Percentiles rank a stretch among this genome's conserved stretches.
These are phyloP conservation scores for Archegozetes longisetosus DNA, from an alignment of 1,140 invertebrate species.

Conservation along the genomic window DNA sequence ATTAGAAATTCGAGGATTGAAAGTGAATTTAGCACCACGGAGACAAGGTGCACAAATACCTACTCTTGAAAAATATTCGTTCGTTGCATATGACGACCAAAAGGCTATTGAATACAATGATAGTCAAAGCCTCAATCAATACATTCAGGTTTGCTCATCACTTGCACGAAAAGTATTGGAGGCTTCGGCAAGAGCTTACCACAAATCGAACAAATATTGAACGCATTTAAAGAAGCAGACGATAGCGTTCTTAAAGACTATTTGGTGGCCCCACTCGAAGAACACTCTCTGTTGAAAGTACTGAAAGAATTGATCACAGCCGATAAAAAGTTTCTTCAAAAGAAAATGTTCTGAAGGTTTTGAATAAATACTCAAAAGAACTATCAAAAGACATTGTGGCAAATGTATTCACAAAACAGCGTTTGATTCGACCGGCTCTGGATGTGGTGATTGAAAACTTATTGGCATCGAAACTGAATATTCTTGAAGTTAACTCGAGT, in stretches of 20 bases:
- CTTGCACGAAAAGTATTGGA: conserved; percentile 22
- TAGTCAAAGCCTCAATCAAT: conserved; percentile 21
- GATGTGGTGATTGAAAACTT: conserved; percentile 65
- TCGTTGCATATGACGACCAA: conserved; percentile 52
- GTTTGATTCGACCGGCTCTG: conserved; percentile 35
- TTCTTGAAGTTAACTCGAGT: conserved; percentile 44
- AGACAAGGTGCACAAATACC: conserved; percentile 49
- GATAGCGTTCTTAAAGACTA: too few relatives aligned
- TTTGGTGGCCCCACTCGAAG: conserved; percentile 9
- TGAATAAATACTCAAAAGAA: conserved; percentile 9
- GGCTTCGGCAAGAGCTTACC: conserved; percentile 4
- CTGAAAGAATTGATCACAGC: conserved; percentile 12
- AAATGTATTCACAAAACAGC: conserved; percentile 15
- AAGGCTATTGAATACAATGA: conserved; percentile 24
- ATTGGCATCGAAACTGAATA: conserved; percentile 48
- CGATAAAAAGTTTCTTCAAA: too few relatives aligned
- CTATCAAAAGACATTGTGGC: conserved; percentile 13
- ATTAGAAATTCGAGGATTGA: conserved; percentile 35
- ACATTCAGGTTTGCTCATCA: conserved; percentile 22
- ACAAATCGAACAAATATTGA: not conserved
- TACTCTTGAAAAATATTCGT: conserved; percentile 61
- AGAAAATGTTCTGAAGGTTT: conserved; percentile 14
- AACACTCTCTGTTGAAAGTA: conserved; percentile 13
- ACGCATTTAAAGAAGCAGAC: not conserved
- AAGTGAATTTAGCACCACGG: conserved; percentile 63